Evolutionary conservation across 2,797 vertebrate species (phyloP).

Genomic region (Danio aesculapii): DNA sequence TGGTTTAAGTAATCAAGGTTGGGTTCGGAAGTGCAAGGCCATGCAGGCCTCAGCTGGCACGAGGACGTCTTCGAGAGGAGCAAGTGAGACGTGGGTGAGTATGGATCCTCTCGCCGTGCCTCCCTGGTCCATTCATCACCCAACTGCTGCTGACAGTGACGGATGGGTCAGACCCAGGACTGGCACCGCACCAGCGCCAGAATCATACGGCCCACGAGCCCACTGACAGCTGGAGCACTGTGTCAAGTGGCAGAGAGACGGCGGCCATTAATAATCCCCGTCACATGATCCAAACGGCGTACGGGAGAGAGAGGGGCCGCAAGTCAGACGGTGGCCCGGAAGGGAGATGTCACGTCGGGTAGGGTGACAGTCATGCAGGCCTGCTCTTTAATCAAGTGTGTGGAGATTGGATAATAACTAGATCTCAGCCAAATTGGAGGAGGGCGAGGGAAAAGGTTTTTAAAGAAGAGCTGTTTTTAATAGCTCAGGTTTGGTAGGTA

Average conservation of each 20-base stretch:
- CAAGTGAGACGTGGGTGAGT: conserved; percentile 82
- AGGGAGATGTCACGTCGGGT: conserved; percentile 90
- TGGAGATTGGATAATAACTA: conserved; percentile 90
- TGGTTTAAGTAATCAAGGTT: conserved; percentile 40
- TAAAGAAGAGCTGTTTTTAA: conserved; percentile 64
- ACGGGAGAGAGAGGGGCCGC: conserved; percentile 60
- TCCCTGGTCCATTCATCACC: conserved; percentile 94
- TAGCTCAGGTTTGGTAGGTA: conserved; percentile 65
- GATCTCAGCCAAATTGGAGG: conserved; percentile 73
- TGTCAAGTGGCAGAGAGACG: conserved; percentile 98
- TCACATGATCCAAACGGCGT: conserved; percentile 85
- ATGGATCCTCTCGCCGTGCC: conserved; percentile 74
- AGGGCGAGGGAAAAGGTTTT: conserved; percentile 45
- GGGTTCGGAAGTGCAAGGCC: conserved; percentile 34
- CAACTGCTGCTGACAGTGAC: conserved; percentile 94
- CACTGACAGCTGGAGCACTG: conserved; percentile 99
- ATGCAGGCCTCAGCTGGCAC: conserved; percentile 82
- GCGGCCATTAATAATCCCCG: conserved; percentile 99
- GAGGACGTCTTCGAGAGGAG: conserved; percentile 69
- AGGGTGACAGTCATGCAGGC: conserved; percentile 82
- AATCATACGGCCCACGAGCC: conserved; percentile 78
- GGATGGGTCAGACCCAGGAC: conserved; percentile 90
- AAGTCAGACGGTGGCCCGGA: conserved; percentile 83
- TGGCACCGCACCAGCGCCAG: conserved; percentile 90
- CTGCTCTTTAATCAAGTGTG: conserved; percentile 93